Evolutionary conservation across 2,888 invertebrate genomes (phyloP).

Genomic region (Epiblema foenella): DNA sequence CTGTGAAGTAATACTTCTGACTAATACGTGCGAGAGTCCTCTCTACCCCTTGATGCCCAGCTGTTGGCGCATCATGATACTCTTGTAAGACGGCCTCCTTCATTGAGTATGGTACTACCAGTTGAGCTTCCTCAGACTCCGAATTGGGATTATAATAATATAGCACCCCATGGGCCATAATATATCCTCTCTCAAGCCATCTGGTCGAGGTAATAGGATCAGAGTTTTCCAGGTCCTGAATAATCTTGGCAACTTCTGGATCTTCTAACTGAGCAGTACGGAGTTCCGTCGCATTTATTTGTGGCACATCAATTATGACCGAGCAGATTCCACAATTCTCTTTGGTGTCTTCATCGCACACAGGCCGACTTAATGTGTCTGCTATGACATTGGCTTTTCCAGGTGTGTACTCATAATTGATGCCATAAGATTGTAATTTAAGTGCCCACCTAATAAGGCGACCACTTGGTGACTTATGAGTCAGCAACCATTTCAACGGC

Average conservation of each 20-base stretch:
- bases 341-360: slow-evolving; percentile 17
- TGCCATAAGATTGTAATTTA: slow-evolving; percentile 8
- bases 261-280: slow-evolving; percentile 28
- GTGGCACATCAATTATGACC: slow-evolving; percentile 16
- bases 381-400: slow-evolving; percentile 59
- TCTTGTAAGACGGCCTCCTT: slow-evolving; percentile 9
- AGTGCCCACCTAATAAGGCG: slow-evolving; percentile 20
- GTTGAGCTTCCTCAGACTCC: slow-evolving; percentile 23
- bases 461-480: slow-evolving; percentile 13
- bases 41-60: slow-evolving; percentile 39
- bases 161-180: slow-evolving; percentile 7
- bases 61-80: slow-evolving; percentile 11
- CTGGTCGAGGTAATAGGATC: slow-evolving; percentile 2
- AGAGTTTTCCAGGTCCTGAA: slow-evolving; percentile 12
- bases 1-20: slow-evolving; percentile 45
- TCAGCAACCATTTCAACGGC: slow-evolving; percentile 47
- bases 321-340: slow-evolving; percentile 12
- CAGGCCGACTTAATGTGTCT: slow-evolving; percentile 58
- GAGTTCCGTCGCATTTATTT: slow-evolving; percentile 5
- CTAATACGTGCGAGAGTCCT: slow-evolving; percentile 40
- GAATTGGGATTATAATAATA: slow-evolving; percentile 25
- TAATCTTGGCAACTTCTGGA: slow-evolving; percentile 31
- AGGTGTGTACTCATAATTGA: slow-evolving; percentile 18
- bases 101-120: slow-evolving; percentile 27
- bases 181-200: slow-evolving; percentile 18